Evolutionary conservation across 2,888 invertebrate species (phyloP), one percentile per base, ranked within the genome.

Genomic region (Eledone cirrhosa): DNA sequence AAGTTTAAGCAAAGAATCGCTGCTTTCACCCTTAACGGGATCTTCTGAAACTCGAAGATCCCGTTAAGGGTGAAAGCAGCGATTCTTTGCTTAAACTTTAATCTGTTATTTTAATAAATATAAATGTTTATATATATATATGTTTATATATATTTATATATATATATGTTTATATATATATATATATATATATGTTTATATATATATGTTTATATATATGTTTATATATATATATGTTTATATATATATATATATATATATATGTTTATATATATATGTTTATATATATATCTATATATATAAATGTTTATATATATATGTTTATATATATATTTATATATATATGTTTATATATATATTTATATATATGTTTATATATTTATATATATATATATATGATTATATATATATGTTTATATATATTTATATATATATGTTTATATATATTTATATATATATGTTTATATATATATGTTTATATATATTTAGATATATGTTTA

Each of bases 101-200:
- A n/a, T n/a, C n/a, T n/a, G n/a, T n/a, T n/a, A n/a, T n/a, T n/a
- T n/a, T n/a, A n/a, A 33, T 33, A 33, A 7, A 33, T 33, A 33
- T 33, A 33, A 7, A 33, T 33, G 8, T 33, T 7, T 33, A 33
- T 33, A 33, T 33, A 33, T 33, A 33, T 33, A 33, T 33, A 33
- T 33, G 33, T 33, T 11, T 41, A 41, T 14, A 29, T 24, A 27
- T 67, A 14, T 13, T 13, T 27, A 22, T n/a, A 22, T n/a, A 2
- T 19, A 7, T 1, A 22, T n/a, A 7, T 65, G 1, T n/a, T 0
- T n/a, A 22, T 65, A n/a, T 8, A 14, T 65, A 65, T 65, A 65
- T 65, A 27, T 65, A 65, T 65, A 65, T 65, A 27, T 27, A 65
- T 65, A 65, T 65, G 24, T 65, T 8, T 65, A 65, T 65, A 65